A percentile compares a stretch with the other conserved stretches of the same genome.
Evolutionary conservation across 2,888 invertebrate species (phyloP).

Genomic region (Patella caerulea): DNA sequence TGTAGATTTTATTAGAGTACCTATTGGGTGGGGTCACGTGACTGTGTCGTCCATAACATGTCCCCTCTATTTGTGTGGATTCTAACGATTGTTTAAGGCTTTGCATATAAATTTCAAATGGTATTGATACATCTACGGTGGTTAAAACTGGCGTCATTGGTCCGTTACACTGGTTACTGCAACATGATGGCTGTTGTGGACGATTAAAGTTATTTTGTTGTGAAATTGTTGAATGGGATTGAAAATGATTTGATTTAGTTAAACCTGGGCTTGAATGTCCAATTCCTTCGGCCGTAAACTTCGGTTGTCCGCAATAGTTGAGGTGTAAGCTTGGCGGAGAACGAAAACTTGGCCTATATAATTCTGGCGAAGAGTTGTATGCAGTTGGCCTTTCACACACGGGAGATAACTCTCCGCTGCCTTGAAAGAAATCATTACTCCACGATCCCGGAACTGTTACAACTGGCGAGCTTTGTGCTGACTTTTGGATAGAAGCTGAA

Average conservation of each 20-base stretch:
- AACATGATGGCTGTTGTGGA: not conserved
- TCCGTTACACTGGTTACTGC: not conserved
- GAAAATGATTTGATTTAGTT: not conserved
- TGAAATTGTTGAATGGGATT: not conserved
- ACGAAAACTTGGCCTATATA: not conserved
- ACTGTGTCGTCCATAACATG: not conserved
- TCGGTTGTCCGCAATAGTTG: not conserved
- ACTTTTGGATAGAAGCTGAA: too few species aligned
- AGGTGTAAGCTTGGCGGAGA: not conserved
- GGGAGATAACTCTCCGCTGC: not conserved
- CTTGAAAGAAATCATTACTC: not conserved
- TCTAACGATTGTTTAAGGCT: not conserved
- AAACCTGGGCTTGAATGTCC: too few species aligned
- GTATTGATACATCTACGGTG: not conserved
- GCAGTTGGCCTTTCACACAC: not conserved
- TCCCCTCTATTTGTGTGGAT: not conserved
- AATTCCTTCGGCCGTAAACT: not conserved
- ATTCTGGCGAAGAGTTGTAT: not conserved
- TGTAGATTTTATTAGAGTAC: not conserved
- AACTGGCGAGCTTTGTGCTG: too few species aligned
- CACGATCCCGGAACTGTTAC: not conserved
- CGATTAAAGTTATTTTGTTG: not conserved
- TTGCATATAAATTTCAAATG: not conserved
- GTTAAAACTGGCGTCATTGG: not conserved
- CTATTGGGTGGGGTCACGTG: not conserved